Evolutionary conservation across 2,113 vertebrate genomes (phyloP).

Genomic region (Cyanocitta stelleri): DNA sequence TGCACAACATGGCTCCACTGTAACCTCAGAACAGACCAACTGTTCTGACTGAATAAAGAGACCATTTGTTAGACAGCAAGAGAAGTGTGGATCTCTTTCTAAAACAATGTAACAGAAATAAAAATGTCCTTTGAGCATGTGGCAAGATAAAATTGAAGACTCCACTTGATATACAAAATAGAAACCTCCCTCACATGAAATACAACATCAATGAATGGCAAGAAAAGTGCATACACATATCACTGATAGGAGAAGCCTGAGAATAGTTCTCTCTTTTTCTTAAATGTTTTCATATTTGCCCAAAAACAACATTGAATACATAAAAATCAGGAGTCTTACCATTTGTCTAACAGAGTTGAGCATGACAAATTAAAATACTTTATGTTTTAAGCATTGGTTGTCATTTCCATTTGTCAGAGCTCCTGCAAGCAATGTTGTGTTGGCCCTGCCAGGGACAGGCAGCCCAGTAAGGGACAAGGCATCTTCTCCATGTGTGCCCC

Average conservation of each 20-base stretch:
- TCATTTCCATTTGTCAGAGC: background rate
- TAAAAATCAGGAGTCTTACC: background rate
- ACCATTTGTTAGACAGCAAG: background rate
- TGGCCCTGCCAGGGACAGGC: background rate
- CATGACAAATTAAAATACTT: background rate
- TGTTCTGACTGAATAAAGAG: background rate
- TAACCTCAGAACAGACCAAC: background rate
- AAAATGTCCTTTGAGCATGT: background rate
- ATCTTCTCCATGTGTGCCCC: background rate
- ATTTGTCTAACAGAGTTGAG: background rate
- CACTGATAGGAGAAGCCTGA: background rate
- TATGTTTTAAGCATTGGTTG: background rate
- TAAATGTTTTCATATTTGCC: background rate
- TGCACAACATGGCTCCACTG: background rate
- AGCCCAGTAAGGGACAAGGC: background rate
- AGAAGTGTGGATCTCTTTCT: background rate
- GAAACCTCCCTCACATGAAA: background rate
- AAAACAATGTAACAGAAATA: background rate
- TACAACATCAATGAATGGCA: background rate
- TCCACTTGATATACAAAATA: background rate
- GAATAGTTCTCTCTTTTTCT: background rate
- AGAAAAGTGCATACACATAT: fast-evolving
- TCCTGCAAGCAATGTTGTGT: fast-evolving
- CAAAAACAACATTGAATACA: background rate
- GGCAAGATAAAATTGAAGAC: background rate